Conservation (phyloP, 1,140 invertebrate species). For the Hormaphis cornu region DNA sequence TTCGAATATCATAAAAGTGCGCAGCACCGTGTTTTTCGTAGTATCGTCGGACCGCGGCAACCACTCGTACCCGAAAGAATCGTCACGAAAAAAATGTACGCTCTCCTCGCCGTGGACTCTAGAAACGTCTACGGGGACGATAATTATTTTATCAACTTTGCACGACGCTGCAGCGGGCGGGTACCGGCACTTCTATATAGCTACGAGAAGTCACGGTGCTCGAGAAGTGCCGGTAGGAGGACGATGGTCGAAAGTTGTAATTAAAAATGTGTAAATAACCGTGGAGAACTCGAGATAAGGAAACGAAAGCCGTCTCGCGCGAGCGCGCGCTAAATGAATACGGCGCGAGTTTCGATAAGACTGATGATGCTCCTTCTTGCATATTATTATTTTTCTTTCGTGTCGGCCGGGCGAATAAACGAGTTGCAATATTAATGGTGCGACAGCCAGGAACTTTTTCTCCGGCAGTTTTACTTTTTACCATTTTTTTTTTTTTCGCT, state of each 20-base stretch:
- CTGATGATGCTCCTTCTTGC: conserved; percentile 17
- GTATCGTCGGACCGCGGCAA: no score
- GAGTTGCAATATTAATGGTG: conserved; percentile 20
- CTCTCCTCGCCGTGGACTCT: no score
- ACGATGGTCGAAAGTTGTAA: conserved; percentile 28
- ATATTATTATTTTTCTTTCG: neutral
- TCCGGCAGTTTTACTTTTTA: neutral
- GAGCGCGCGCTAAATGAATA: conserved; percentile 2
- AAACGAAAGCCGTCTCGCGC: neutral
- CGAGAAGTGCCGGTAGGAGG: no score
- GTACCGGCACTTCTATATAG: no score
- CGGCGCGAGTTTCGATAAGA: conserved; percentile 25
- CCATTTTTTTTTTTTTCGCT: neutral
- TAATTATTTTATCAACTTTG: neutral
- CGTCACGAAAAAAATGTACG: no score
- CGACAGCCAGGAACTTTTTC: no score
- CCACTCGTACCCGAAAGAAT: no score
- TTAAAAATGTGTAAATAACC: conserved; percentile 33
- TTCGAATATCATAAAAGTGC: no score
- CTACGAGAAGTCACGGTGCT: no score
- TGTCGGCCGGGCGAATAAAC: neutral
- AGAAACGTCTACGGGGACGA: neutral
- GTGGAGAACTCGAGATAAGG: conserved; percentile 20
- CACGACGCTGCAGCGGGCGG: neutral
- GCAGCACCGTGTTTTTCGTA: no score